Base-by-base conservation (phyloP, 2,888 invertebrate species). In the Eristalis intricaria region DNA sequence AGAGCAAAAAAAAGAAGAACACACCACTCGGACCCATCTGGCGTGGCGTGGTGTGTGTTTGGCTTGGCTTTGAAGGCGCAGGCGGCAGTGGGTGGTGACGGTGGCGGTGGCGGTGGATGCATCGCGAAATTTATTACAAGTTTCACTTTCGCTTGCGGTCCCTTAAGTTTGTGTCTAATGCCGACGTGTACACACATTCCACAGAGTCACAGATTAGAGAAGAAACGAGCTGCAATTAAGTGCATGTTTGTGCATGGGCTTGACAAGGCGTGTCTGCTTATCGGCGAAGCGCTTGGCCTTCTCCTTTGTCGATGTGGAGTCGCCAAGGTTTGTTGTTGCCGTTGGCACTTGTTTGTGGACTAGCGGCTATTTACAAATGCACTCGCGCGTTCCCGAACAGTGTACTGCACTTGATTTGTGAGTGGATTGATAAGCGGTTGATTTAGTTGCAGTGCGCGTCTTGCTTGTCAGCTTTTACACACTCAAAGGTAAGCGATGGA, bases 131-230 rank as follows among this genome's bases (percentile, higher is more conserved):
- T 79, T 70, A 84, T 74, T 75, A 75, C 69, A 75, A 70, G 64
- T 84, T 83, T 84, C 84, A 84, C 75, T 84, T 84, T 84, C 84
- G 65, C 61, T 75, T 66, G 50, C 13, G 4, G 50, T n/a, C 50
- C 50, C 50, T 50, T 50, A 5, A 19, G 40, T 35, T 58, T 74
- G 19, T 83, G 35, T 63, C 19, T 70, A 38, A 29, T 63, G 11
- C 32, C 43, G 35, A 50, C 32, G 23, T 29, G 13, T 10, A 19
- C 43, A 38, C 40, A 32, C 32, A 32, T 32, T 56, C 35, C 32
- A 50, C n/a, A 29, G 69, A 26, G 43, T 32, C 23, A 43, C 1
- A 78, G 78, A 78, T 71, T 65, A 65, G 56, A 60, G 56, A 26
- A 78, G 22, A n/a, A 38, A 65, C 38, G 35, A 35, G 11, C 58